Evolutionary conservation across 2,113 vertebrate genomes (phyloP).

Genomic region (Nerophis ophidion): DNA sequence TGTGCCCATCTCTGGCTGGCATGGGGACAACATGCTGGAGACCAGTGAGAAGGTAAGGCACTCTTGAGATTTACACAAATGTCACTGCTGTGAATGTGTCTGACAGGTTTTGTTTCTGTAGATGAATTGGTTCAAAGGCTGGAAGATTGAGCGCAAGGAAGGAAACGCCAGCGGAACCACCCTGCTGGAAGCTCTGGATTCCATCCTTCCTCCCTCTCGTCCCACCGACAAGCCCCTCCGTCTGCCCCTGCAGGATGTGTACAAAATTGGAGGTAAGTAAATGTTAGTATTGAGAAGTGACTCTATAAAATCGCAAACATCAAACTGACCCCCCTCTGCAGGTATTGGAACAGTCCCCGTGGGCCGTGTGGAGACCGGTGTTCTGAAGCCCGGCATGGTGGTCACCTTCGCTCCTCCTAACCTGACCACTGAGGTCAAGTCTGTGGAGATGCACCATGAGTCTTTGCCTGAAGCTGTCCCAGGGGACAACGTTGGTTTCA

Average conservation of each 20-base stretch:
- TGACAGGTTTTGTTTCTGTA: conserved; percentile 4
- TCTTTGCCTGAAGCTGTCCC: conserved; percentile 68
- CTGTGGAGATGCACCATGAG: conserved; percentile 80
- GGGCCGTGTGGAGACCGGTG: conserved; percentile 74
- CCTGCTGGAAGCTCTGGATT: conserved; percentile 72
- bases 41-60: conserved; percentile 60
- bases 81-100: no score
- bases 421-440: conserved; percentile 77
- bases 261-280: conserved; percentile 73
- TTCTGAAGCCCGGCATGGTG: conserved; percentile 71
- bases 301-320: no score
- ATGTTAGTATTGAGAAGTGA: not conserved
- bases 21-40: conserved; percentile 78
- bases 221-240: conserved; percentile 72
- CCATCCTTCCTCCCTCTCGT: conserved; percentile 64
- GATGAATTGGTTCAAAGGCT: conserved; percentile 77
- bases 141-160: conserved; percentile 75
- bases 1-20: conserved; percentile 77
- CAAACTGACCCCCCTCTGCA: conserved; percentile 1
- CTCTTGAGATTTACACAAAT: rapidly evolving
- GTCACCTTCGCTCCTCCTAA: conserved; percentile 73
- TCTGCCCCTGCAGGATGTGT: conserved; percentile 78
- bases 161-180: conserved; percentile 60
- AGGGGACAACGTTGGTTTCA: conserved; percentile 77
- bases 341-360: conserved; percentile 78